Evolutionary conservation across 2,888 invertebrate genomes (phyloP), one percentile per base, ranked within the genome.

Genomic region (Platycnemis pennipes): DNA sequence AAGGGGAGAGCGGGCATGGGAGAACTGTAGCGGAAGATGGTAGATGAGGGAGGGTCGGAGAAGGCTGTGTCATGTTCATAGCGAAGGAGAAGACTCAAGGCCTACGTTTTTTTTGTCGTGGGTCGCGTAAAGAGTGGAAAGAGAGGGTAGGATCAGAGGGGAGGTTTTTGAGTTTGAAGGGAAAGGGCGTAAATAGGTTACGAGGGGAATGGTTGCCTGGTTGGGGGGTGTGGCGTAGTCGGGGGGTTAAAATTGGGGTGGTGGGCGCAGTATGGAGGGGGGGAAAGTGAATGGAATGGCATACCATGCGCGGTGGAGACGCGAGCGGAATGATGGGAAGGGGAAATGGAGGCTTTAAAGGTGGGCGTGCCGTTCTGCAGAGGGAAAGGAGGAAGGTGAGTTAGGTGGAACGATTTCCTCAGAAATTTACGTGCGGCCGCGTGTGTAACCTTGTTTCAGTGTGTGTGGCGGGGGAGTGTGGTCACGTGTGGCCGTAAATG

Each of bases 371-470:
- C n/a, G 37, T 2, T 4, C 31, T 31, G 88, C n/a, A n/a, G 46
- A n/a, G 31, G 31, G n/a, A 46, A 8, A 26, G 56, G 42, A 31
- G 42, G 89, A 49, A 56, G 42, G 56, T 89, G 89, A 89, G 53
- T 89, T 89, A n/a, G 89, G 22, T 19, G 89, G 63, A 63, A 63
- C 26, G 63, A 63, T 63, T 63, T 26, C 63, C 63, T 26, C 63
- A 63, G 63, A 56, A 56, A 89, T 89, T 89, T 89, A 56, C 89
- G 89, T 56, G 56, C 42, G 89, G 63, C n/a, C n/a, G 63, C n/a
- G 19, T 63, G 63, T 63, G 63, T 26, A n/a, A n/a, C n/a, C n/a
- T n/a, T n/a, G n/a, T n/a, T n/a, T n/a, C n/a, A n/a, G n/a, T n/a
- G n/a, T n/a, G n/a, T n/a, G n/a, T n/a, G n/a, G n/a, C n/a, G 26